phyloP scores from a whole-genome alignment of 2,888 invertebrate genomes.

The Drosophila eohydei region DNA sequence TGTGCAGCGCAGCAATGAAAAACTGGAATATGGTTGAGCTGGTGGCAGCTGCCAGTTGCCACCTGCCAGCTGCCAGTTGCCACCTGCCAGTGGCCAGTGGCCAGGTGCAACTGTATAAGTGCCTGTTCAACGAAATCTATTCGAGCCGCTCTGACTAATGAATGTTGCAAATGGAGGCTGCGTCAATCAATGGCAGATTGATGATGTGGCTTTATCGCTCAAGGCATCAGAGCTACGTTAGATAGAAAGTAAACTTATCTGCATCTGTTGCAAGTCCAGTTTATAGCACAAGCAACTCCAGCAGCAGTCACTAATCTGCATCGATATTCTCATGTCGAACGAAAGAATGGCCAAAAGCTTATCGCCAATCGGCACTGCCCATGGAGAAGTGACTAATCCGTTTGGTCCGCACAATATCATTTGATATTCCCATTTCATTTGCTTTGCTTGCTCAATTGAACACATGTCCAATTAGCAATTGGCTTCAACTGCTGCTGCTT shows the following conservation, averaged over 20 bases:
- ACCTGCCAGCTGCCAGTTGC: slow-evolving; percentile 9
- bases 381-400: not conserved
- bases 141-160: slow-evolving; percentile 1
- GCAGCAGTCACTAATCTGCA: not conserved
- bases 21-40: slow-evolving; percentile 46
- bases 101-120: not conserved
- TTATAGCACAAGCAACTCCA: not conserved
- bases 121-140: slow-evolving; percentile 1
- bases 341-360: not conserved
- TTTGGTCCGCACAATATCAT: not conserved
- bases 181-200: slow-evolving; percentile 8
- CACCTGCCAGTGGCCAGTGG: slow-evolving; percentile 1
- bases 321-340: too few species aligned
- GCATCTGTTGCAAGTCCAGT: not conserved
- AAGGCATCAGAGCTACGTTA: not conserved
- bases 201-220: not conserved
- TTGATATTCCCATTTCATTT: not conserved
- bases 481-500: slow-evolving; percentile 10
- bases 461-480: slow-evolving; percentile 23
- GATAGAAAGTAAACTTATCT: not conserved
- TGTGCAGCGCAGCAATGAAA: slow-evolving; percentile 33
- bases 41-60: slow-evolving; percentile 13
- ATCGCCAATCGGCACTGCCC: not conserved
- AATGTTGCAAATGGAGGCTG: slow-evolving; percentile 5
- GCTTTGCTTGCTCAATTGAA: slow-evolving; percentile 7